phyloP scores from a whole-genome alignment of 2,888 invertebrate species.

The Sepiola atlantica region DNA sequence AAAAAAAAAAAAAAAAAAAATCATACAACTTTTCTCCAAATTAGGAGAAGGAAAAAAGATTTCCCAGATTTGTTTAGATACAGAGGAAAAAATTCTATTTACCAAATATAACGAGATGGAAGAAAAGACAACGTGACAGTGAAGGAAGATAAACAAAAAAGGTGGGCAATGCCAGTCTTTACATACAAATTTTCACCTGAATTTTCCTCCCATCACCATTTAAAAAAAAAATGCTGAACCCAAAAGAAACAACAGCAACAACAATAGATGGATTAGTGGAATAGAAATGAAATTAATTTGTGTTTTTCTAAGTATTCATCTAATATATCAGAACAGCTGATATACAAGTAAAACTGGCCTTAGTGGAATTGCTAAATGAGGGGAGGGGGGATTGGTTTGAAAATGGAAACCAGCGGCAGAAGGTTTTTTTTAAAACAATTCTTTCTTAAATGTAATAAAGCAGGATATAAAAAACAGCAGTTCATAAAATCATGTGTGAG shows the following conservation, averaged over 20 bases:
- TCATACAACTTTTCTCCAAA: not conserved
- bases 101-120: not conserved
- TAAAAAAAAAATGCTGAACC: not conserved
- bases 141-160: not conserved
- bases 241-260: not conserved
- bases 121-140: conserved; percentile 1
- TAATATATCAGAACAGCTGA: conserved; percentile 3
- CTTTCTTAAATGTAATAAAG: not conserved
- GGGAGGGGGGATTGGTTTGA: not conserved
- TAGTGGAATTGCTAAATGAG: conserved; percentile 2
- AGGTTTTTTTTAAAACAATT: not conserved
- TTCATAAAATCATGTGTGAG: not conserved
- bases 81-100: not conserved
- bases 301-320: conserved; percentile 32
- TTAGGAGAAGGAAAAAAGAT: not conserved
- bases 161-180: not conserved
- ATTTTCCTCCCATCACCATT: not conserved
- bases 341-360: not conserved
- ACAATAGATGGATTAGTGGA: not conserved
- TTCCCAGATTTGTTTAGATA: not conserved
- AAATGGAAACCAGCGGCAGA: not conserved
- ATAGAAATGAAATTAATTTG: not conserved
- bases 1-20: not conserved
- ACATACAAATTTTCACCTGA: not conserved
- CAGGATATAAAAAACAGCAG: not conserved